These are phyloP conservation scores for Phasianus colchicus DNA, from an alignment of 2,113 vertebrate species.

Conservation along the genomic window DNA sequence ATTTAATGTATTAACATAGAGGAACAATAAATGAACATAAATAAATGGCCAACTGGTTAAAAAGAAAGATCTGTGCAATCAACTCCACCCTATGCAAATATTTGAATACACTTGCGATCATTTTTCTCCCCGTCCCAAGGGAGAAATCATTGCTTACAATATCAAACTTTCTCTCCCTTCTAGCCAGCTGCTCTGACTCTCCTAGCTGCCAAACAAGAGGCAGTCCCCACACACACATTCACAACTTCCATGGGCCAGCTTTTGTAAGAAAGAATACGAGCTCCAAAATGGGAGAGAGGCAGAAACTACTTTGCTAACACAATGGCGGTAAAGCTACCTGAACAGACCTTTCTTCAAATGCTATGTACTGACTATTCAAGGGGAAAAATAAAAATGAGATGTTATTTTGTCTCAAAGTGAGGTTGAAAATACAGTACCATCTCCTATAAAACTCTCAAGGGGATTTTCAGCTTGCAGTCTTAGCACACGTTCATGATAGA, in stretches of 20 bases:
- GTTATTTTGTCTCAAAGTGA: conserved; percentile 41
- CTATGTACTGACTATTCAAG: not conserved
- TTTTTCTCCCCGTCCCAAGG: not conserved
- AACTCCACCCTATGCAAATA: not conserved
- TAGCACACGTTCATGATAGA: conserved; percentile 13
- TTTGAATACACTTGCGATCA: not conserved
- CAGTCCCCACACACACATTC: too few species aligned
- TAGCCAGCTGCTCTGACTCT: not conserved
- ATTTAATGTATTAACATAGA: not conserved
- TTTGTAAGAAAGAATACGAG: not conserved
- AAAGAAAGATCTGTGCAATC: not conserved
- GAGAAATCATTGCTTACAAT: not conserved
- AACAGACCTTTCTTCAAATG: not conserved
- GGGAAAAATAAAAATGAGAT: conserved; percentile 37
- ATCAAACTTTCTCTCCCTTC: not conserved
- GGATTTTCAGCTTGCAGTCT: conserved; percentile 28
- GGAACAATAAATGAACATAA: not conserved
- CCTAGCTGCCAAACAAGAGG: not conserved
- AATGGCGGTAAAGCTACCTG: not conserved
- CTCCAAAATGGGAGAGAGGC: not conserved
- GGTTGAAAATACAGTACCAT: conserved; percentile 28
- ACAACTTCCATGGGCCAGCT: not conserved
- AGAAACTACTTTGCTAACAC: not conserved
- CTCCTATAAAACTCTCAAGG: conserved; percentile 14
- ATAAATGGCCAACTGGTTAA: not conserved